A percentile compares a stretch with the other conserved stretches of the same genome.
These are phyloP conservation scores for Sternotherus odoratus DNA, from an alignment of 2,797 vertebrate genomes.

Conservation along the genomic window DNA sequence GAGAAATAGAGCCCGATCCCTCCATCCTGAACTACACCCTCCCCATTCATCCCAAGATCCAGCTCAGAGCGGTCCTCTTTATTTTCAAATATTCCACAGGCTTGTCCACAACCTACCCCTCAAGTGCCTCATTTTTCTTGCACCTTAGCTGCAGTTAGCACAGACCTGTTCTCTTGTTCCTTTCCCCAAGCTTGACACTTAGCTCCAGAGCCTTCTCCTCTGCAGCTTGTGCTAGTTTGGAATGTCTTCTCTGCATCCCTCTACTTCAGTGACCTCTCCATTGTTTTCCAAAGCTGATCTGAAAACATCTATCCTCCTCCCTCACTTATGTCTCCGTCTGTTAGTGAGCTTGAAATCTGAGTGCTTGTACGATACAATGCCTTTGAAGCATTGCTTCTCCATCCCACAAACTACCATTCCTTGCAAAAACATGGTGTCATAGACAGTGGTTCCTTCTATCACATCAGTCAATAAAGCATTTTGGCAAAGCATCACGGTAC, in stretches of 20 bases:
- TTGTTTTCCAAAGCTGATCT: neutral
- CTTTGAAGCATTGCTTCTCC: too few species aligned
- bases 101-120: neutral
- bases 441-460: neutral
- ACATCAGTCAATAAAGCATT: neutral
- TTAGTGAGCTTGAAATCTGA: neutral
- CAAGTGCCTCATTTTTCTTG: neutral
- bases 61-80: neutral
- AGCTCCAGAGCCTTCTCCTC: neutral
- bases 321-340: neutral
- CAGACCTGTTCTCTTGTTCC: neutral
- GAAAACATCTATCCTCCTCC: neutral
- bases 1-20: neutral
- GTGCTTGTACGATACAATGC: neutral
- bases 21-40: neutral
- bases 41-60: neutral
- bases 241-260: neutral
- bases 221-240: neutral
- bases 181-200: neutral
- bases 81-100: neutral
- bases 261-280: accelerated
- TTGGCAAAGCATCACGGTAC: neutral
- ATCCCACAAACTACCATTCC: neutral
- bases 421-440: neutral
- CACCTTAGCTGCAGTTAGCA: neutral